Evolutionary conservation across 2,888 invertebrate genomes (phyloP).

Genomic region (Bombylius discolor): DNA sequence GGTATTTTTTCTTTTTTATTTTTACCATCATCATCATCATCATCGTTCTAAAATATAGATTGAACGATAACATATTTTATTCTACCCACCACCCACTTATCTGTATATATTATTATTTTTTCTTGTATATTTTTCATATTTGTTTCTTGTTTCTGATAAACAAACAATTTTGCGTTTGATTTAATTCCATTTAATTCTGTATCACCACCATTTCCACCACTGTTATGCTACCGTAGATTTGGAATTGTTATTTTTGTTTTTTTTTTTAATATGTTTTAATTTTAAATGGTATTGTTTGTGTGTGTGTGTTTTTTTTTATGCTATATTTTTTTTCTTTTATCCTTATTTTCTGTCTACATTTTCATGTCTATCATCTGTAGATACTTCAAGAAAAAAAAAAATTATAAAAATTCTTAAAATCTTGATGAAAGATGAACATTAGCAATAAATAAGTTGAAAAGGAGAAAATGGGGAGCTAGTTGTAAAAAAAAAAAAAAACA

Average conservation of each 20-base stretch:
- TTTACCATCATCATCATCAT: too few species aligned
- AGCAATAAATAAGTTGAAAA: not conserved
- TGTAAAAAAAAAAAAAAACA: not conserved
- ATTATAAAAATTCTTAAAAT: slow-evolving; percentile 10
- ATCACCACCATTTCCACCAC: not conserved
- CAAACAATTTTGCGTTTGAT: slow-evolving; percentile 16
- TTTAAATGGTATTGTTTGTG: too few species aligned
- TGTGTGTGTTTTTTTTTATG: too few species aligned
- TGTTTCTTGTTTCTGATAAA: slow-evolving; percentile 9
- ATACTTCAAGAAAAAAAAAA: not conserved
- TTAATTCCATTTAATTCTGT: slow-evolving; percentile 14
- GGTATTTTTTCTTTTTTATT: too few species aligned
- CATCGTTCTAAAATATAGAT: too few species aligned
- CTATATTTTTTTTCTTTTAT: too few species aligned
- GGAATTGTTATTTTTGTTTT: too few species aligned
- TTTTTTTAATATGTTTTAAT: too few species aligned
- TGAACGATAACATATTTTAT: too few species aligned
- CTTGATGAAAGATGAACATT: not conserved
- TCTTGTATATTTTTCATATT: not conserved
- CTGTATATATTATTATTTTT: not conserved
- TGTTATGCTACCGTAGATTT: too few species aligned
- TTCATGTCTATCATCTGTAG: not conserved
- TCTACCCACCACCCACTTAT: not conserved
- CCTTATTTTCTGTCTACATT: not conserved
- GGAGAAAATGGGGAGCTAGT: too few species aligned